A percentile compares a stretch with the other conserved stretches of the same genome.
phyloP scores from a whole-genome alignment of 1,140 invertebrate species.

The Rhynchophorus ferrugineus region DNA sequence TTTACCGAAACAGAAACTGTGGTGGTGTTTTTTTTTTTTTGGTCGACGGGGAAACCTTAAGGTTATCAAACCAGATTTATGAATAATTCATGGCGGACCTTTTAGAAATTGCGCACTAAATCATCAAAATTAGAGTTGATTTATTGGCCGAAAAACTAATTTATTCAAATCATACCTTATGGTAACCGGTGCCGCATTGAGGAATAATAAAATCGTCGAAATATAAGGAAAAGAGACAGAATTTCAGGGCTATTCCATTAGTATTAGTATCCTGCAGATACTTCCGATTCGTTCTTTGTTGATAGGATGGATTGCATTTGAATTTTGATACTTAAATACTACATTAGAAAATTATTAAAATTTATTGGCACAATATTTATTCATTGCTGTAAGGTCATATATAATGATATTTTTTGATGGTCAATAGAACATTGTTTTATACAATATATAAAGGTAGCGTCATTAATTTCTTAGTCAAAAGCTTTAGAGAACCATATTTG shows the following conservation, averaged over 20 bases:
- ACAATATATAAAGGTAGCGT: no score
- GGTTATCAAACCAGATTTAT: slow-evolving; percentile 14
- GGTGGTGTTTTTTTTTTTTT: not conserved
- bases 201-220: slow-evolving; percentile 17
- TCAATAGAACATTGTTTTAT: no score
- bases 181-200: slow-evolving; percentile 15
- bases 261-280: no score
- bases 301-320: no score
- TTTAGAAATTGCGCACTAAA: slow-evolving; percentile 21
- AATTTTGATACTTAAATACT: no score
- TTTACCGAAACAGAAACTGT: slow-evolving; percentile 1
- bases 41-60: not conserved
- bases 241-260: slow-evolving; percentile 1
- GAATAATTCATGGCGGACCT: slow-evolving; percentile 11
- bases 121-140: slow-evolving; percentile 21
- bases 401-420: no score
- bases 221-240: slow-evolving; percentile 16
- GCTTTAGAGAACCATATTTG: no score
- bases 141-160: slow-evolving; percentile 18
- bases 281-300: no score
- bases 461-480: no score
- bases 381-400: no score
- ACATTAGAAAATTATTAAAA: no score
- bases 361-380: no score
- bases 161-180: slow-evolving; percentile 17